Evolutionary conservation across 2,888 invertebrate species (phyloP).

Genomic region (Sinodicranocentrus sp.): DNA sequence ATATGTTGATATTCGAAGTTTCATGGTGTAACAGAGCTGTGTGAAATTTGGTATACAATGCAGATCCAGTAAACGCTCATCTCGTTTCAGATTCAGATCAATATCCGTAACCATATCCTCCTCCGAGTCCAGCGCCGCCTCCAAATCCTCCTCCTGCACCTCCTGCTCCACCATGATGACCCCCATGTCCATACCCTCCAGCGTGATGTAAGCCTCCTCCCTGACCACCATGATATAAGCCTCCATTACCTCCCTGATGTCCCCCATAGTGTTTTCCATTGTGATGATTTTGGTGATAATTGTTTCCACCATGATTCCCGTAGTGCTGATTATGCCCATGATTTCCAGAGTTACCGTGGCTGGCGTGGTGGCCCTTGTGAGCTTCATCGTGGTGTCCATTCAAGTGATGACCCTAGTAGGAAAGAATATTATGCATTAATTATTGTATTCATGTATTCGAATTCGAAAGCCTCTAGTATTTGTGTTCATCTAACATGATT

Average conservation of each 20-base stretch:
- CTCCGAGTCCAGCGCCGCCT: slow-evolving; percentile 33
- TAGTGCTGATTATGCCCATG: slow-evolving; percentile 69
- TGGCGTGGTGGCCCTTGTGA: slow-evolving; percentile 68
- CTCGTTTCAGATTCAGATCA: too few relatives aligned
- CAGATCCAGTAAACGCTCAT: too few relatives aligned
- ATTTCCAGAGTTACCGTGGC: slow-evolving; percentile 60
- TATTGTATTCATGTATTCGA: not conserved
- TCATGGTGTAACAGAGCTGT: too few relatives aligned
- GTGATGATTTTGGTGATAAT: slow-evolving; percentile 60
- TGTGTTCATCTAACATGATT: slow-evolving; percentile 49
- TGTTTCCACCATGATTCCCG: slow-evolving; percentile 66
- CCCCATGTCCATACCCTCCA: slow-evolving; percentile 18
- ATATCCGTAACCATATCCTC: slow-evolving; percentile 59
- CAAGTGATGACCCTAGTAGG: slow-evolving; percentile 57
- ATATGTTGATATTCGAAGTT: too few relatives aligned
- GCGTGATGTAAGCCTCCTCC: slow-evolving; percentile 29
- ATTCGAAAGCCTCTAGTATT: not conserved
- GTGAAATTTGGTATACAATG: too few relatives aligned
- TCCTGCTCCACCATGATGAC: slow-evolving; percentile 45
- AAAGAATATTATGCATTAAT: not conserved
- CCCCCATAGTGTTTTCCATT: slow-evolving; percentile 49
- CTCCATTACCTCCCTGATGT: slow-evolving; percentile 42
- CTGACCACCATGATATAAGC: too few relatives aligned
- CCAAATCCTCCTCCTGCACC: too few relatives aligned
- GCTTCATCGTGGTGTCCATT: slow-evolving; percentile 71